phyloP scores from a whole-genome alignment of 2,113 vertebrate genomes.

The Chauna torquata region DNA sequence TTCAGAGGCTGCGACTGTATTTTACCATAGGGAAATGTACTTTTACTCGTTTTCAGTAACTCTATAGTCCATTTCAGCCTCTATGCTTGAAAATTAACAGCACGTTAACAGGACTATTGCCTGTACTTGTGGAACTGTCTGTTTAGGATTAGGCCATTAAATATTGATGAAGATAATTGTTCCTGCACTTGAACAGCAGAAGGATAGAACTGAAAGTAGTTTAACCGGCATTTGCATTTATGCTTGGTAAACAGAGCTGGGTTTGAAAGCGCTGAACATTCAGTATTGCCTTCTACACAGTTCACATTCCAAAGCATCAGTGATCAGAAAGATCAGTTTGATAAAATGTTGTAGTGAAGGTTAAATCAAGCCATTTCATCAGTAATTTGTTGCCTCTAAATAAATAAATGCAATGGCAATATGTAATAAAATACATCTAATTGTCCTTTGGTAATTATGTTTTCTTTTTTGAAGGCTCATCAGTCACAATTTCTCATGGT shows the following conservation, averaged over 20 bases:
- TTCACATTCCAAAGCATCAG: conserved; percentile 57
- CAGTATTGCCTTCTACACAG: conserved; percentile 8
- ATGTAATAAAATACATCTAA: background rate
- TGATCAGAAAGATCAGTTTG: conserved; percentile 57
- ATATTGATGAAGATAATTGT: conserved; percentile 72
- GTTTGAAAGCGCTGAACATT: conserved; percentile 44
- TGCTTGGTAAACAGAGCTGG: conserved; percentile 66
- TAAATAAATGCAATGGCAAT: background rate
- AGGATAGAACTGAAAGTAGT: conserved; percentile 60
- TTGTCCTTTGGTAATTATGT: background rate
- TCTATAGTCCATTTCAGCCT: conserved; percentile 69
- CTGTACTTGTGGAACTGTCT: conserved; percentile 54
- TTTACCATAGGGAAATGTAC: conserved; percentile 70
- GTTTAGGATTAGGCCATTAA: conserved; percentile 71
- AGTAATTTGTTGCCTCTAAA: background rate
- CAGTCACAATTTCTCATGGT: background rate
- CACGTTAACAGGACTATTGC: conserved; percentile 66
- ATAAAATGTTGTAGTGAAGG: conserved; percentile 58
- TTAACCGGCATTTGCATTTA: conserved; percentile 65
- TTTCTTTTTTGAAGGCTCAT: conserved; percentile 8
- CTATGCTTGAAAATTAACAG: conserved; percentile 71
- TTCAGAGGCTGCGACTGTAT: conserved; percentile 55
- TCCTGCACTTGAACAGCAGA: conserved; percentile 67
- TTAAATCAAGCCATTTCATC: background rate
- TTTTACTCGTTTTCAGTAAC: conserved; percentile 68